Evolutionary conservation across 2,113 vertebrate genomes (phyloP).

Genomic region (Sarotherodon lohbergeri): DNA sequence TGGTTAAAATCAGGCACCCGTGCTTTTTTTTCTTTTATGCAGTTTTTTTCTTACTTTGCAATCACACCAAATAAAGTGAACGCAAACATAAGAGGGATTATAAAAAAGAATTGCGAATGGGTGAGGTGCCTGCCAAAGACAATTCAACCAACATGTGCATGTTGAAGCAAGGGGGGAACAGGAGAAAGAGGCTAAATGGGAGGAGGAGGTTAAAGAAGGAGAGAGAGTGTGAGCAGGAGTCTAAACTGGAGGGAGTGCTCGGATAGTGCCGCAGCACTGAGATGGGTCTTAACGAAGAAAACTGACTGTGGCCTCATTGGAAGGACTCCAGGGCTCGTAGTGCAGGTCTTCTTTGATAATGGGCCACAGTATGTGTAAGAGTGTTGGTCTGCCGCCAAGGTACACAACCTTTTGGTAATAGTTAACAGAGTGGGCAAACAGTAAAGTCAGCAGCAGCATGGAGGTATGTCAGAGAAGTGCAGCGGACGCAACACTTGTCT

Average conservation of each 20-base stretch:
- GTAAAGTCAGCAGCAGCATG: slow-evolving; percentile 59
- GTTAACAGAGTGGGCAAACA: slow-evolving; percentile 79
- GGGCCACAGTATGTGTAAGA: slow-evolving; percentile 74
- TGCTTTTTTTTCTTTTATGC: neutral
- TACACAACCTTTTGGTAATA: slow-evolving; percentile 76
- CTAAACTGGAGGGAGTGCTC: slow-evolving; percentile 23
- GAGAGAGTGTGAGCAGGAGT: neutral
- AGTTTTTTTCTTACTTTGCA: neutral
- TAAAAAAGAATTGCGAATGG: slow-evolving; percentile 11
- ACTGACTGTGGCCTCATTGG: slow-evolving; percentile 58
- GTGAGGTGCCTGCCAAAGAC: slow-evolving; percentile 20
- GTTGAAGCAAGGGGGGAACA: slow-evolving; percentile 19
- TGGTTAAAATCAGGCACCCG: neutral
- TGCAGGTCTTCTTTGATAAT: slow-evolving; percentile 75
- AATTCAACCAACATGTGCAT: slow-evolving; percentile 30
- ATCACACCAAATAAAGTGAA: slow-evolving; percentile 16
- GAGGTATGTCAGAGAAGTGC: slow-evolving; percentile 71
- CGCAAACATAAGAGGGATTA: slow-evolving; percentile 1
- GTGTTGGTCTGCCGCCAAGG: slow-evolving; percentile 72
- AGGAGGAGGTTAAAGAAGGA: neutral
- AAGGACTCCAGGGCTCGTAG: slow-evolving; percentile 70
- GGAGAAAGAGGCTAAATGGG: neutral
- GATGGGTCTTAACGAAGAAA: slow-evolving; percentile 31
- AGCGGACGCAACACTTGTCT: slow-evolving; percentile 7
- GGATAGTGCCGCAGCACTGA: slow-evolving; percentile 15